Base-by-base conservation (phyloP, 2,113 vertebrate species). In the Smithornis capensis region DNA sequence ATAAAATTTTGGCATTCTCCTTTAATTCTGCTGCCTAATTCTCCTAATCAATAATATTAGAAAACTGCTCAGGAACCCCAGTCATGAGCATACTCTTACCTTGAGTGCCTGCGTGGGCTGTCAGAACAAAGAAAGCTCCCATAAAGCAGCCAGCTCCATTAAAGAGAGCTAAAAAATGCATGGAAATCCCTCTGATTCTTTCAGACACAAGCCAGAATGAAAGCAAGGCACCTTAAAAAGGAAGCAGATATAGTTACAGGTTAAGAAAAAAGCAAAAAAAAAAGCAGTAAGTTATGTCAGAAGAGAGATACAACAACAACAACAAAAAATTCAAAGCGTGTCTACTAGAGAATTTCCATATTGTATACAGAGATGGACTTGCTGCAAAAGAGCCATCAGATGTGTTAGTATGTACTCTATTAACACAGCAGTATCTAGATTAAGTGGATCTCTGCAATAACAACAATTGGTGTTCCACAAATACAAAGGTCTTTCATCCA, bases 131-230 rank as follows among this genome's bases (percentile, higher is more conserved):
- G 62, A 99, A 91, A 14, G 99, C 99, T 64, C 98, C 99, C 12
- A 98, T 56, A 86, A 99, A 99, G 87, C 98, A 99, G 68, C 98
- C 99, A 56, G 98, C 97, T 96, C 98, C 99, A 35, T 98, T 99
- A 95, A 98, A 98, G n/a, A 99, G 97, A 9, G 98, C 98, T 94
- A 99, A 98, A 83, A 99, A 98, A 93, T 98, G 98, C 97, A 98
- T 97, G 73, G 98, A 98, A 63, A 98, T 98, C 40, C 98, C 98
- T 97, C 98, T 98, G 80, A 99, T 95, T 89, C 98, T 97, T 78
- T 94, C 97, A 8, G 99, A 99, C 29, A 98, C 98, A 87, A 99
- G 97, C 80, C 96, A 65, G 92, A 98, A 98, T 28, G 98, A 98
- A 88, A 99, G 98, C 24, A 98, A 93, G 33, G 98, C 98, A 94